Percentiles rank a stretch among this genome's conserved stretches.
Evolutionary conservation across 2,113 vertebrate genomes (phyloP).

Genomic region (Microcebus jonahi): DNA sequence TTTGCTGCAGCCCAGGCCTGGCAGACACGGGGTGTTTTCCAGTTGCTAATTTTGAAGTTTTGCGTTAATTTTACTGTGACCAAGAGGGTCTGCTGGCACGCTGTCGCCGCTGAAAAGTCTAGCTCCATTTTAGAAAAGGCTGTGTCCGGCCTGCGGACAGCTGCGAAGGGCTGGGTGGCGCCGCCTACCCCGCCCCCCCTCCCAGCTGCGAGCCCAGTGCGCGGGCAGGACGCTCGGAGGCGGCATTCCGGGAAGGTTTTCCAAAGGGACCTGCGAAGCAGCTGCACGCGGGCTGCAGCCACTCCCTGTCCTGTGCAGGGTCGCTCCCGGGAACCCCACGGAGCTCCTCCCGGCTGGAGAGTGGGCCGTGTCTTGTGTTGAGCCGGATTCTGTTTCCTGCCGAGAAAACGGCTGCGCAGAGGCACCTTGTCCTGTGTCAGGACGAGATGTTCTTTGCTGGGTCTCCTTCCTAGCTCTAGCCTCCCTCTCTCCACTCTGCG

Average conservation of each 20-base stretch:
- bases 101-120: conserved; percentile 35
- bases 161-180: neutral
- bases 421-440: conserved; percentile 67
- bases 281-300: conserved; percentile 54
- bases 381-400: conserved; percentile 80
- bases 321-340: conserved; percentile 50
- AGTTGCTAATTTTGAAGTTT: conserved; percentile 70
- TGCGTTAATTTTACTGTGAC: conserved; percentile 34
- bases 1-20: neutral
- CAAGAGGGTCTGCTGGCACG: conserved; percentile 67
- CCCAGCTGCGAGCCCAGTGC: conserved; percentile 7
- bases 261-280: conserved; percentile 71
- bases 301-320: conserved; percentile 67
- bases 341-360: neutral
- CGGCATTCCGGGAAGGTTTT: conserved; percentile 67
- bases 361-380: conserved; percentile 64
- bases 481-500: neutral
- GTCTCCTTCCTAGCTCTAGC: conserved; percentile 41
- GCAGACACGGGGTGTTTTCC: conserved; percentile 59
- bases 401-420: conserved; percentile 72
- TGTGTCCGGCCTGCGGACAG: neutral
- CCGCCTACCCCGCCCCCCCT: too few relatives aligned
- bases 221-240: conserved; percentile 72
- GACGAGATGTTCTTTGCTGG: conserved; percentile 9
- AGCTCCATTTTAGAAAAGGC: conserved; percentile 38